Conservation (phyloP, 64 coral and sea anemone species). For the Porites lutea region DNA sequence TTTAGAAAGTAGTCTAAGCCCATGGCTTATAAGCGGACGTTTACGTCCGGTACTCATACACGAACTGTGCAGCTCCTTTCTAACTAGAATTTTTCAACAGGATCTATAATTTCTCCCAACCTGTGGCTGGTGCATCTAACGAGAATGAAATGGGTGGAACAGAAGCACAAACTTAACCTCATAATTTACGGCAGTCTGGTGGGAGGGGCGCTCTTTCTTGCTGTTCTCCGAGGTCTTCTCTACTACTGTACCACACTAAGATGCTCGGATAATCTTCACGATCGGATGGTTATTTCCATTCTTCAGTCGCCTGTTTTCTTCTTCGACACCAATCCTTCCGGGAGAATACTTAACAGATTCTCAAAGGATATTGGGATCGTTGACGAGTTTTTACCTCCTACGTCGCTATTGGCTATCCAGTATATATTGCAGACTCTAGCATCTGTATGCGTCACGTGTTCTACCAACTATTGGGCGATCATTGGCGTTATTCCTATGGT, state of each 20-base stretch:
- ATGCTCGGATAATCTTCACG: conserved; percentile 87
- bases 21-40: no score
- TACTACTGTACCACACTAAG: conserved; percentile 89
- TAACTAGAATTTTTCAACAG: conserved; percentile 20
- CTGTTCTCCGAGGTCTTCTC: conserved; percentile 82
- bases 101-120: conserved; percentile 92
- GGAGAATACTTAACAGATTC: conserved; percentile 89
- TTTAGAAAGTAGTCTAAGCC: no score
- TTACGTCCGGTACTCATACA: no score
- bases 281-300: conserved; percentile 90
- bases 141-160: conserved; percentile 87
- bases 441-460: conserved; percentile 88
- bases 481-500: conserved; percentile 91
- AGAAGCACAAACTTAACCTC: conserved; percentile 93
- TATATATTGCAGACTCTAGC: conserved; percentile 93
- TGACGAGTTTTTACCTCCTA: conserved; percentile 89
- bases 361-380: conserved; percentile 97
- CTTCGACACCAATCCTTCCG: conserved; percentile 92
- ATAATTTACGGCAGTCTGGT: conserved; percentile 91
- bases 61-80: no score
- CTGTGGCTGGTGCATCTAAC: conserved; percentile 91
- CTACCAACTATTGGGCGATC: conserved; percentile 88
- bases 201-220: conserved; percentile 80
- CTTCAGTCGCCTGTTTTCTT: conserved; percentile 88
- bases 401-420: conserved; percentile 82